Percentiles rank a stretch among this genome's conserved stretches.
These are phyloP conservation scores for Bufotes viridis DNA, from an alignment of 2,797 vertebrate genomes.

Conservation along the genomic window DNA sequence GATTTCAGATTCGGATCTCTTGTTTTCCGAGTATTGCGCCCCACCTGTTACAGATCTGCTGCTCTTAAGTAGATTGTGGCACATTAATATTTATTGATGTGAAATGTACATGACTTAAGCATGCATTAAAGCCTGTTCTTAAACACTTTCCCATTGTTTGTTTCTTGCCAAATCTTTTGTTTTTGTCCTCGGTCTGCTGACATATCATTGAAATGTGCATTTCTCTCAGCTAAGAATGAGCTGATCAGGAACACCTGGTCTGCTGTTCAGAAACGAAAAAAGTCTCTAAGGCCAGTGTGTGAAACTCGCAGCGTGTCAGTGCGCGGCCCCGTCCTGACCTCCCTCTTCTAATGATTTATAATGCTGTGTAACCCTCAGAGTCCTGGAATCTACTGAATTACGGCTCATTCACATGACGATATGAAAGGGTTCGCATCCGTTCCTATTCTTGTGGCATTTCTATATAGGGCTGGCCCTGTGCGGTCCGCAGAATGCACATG, in stretches of 20 bases:
- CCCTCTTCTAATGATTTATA: too few species aligned
- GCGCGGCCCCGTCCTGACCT: too few species aligned
- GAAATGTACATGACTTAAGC: slow-evolving; percentile 29
- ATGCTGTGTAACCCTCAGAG: too few species aligned
- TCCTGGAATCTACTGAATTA: too few species aligned
- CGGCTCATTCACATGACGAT: too few species aligned
- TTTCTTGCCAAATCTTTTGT: slow-evolving; percentile 8
- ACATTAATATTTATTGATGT: slow-evolving; percentile 32
- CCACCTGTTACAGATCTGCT: slow-evolving; percentile 38
- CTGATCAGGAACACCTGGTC: slow-evolving; percentile 1
- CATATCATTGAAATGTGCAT: slow-evolving; percentile 21
- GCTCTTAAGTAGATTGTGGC: neutral
- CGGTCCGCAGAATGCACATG: too few species aligned
- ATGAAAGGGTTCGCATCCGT: too few species aligned
- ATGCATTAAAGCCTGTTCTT: slow-evolving; percentile 27
- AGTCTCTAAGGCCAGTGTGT: neutral
- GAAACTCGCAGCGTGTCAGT: too few species aligned
- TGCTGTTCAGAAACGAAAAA: neutral
- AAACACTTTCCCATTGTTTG: slow-evolving; percentile 3
- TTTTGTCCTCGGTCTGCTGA: slow-evolving; percentile 10
- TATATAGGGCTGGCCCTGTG: too few species aligned
- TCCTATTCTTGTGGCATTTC: too few species aligned
- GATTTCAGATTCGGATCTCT: neutral
- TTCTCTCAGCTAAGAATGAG: neutral
- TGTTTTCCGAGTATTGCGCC: neutral